These are phyloP conservation scores for Phrynosoma blainvillii DNA, from an alignment of 2,113 vertebrate genomes.

Conservation along the genomic window DNA sequence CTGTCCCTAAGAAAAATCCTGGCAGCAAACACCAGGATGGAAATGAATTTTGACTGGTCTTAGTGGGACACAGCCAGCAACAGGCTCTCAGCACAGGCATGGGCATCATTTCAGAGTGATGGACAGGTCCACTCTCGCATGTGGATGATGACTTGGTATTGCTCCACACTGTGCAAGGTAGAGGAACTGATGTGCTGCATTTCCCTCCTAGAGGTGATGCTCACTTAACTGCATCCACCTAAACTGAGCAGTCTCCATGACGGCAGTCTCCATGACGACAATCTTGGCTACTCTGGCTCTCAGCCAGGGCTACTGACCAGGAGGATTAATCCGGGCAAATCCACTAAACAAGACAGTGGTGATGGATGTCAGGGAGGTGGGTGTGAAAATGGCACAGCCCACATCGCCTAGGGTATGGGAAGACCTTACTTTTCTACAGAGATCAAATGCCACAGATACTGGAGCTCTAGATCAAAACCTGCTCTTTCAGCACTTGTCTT, in stretches of 20 bases:
- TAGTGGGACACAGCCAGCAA: background rate
- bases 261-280: constrained; percentile 68
- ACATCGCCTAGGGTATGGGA: background rate
- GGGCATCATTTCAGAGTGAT: background rate
- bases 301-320: constrained; percentile 50
- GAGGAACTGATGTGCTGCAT: constrained; percentile 48
- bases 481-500: no score
- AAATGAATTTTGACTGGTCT: background rate
- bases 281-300: constrained; percentile 52
- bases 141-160: accelerated
- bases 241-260: constrained; percentile 68
- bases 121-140: background rate
- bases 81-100: background rate
- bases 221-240: constrained; percentile 73
- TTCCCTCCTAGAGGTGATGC: constrained; percentile 37
- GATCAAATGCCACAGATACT: background rate
- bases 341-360: constrained; percentile 47
- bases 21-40: background rate
- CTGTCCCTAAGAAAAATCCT: background rate
- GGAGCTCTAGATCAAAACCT: no score
- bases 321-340: constrained; percentile 70
- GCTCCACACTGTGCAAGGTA: background rate
- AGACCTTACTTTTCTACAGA: background rate
- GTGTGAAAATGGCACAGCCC: background rate
- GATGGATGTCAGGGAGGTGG: constrained; percentile 47